Base-by-base conservation (phyloP, 2,797 vertebrate species). In the Argyrosomus regius region DNA sequence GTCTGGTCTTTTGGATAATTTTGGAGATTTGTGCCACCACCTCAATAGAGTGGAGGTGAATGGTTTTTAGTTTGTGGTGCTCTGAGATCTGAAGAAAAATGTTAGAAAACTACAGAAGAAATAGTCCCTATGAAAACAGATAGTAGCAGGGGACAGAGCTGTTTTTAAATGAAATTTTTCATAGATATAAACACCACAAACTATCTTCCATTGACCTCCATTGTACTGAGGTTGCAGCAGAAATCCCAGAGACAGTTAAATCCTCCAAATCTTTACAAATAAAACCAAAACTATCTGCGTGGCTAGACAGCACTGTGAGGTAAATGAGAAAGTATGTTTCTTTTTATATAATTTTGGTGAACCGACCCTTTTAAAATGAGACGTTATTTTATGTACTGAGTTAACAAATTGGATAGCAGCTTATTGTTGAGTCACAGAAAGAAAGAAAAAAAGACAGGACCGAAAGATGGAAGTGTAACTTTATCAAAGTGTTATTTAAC, bases 401-500 rank as follows among this genome's bases (percentile, higher is more conserved):
- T 46, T 60, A 58, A 66, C 58, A 78, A 57, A 77, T 54, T 63
- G 63, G 59, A 54, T 46, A 61, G 62, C 17, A 60, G 60, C 46
- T 77, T 58, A 68, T 79, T 61, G 58, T 80, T 69, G 68, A 84
- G 73, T 85, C 69, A 74, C 66, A 58, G 54, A 64, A 58, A 24
- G 39, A 58, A 46, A 48, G 17, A 18, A 54, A 41, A 54, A 60
- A 16, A 16, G 63, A 43, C 56, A 52, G 28, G 35, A 41, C 22
- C 69, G 41, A 81, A 79, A 62, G 80, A 85, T 84, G 82, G 84
- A 86, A 88, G 84, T 78, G 77, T 85, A 86, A 84, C 87, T 87
- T 77, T 85, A 90, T 93, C 89, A 89, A 90, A 88, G 89, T 82
- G 69, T 90, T 81, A 82, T 91, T 94, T 90, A 86, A 88, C 67